Evolutionary conservation across 1,140 invertebrate species (phyloP), one percentile per base, ranked within the genome.

Genomic region (Drosophila hydei): DNA sequence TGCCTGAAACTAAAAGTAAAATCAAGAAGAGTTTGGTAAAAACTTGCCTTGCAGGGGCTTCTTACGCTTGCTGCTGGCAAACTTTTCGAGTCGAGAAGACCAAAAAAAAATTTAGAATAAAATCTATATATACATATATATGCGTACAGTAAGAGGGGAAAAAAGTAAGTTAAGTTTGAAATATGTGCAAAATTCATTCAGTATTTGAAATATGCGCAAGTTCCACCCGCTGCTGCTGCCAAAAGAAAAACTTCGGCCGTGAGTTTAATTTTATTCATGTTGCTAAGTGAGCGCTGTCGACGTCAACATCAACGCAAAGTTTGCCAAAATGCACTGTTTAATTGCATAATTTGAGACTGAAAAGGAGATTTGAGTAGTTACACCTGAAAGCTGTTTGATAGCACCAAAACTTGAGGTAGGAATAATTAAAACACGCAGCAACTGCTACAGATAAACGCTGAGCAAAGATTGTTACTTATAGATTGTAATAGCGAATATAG

Each of bases 191-290:
- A 42, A 42, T 42, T 42, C 38, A 42, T 42, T 42, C 67, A 75
- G 83, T 87, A 87, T 85, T 87, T 87, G 81, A 87, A 87, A 85
- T 87, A 85, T 88, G 67, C 81, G 71, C 74, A 85, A 85, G 81
- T 87, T 87, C 43, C 47, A 21, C 61, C 65, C 36, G 33, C 51
- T 68, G 54, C 77, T 79, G 77, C 55, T 61, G 38, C 38, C n/a
- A 42, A 75, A 77, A 77, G 72, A 68, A 80, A 77, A 85, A 81
- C 69, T 87, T 88, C 52, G 36, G 69, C 81, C 59, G 74, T 77
- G 74, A 87, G 81, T 87, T 88, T 81, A 88, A 87, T 87, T 88
- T 87, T 87, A 88, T 87, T 87, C 83, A 81, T 78, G 83, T 77
- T 75, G 67, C 81, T 81, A 87, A 88, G 81, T 81, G 81, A 87